A percentile compares a stretch with the other conserved stretches of the same genome.
phyloP scores from a whole-genome alignment of 2,888 invertebrate species.

The Thera britannica region DNA sequence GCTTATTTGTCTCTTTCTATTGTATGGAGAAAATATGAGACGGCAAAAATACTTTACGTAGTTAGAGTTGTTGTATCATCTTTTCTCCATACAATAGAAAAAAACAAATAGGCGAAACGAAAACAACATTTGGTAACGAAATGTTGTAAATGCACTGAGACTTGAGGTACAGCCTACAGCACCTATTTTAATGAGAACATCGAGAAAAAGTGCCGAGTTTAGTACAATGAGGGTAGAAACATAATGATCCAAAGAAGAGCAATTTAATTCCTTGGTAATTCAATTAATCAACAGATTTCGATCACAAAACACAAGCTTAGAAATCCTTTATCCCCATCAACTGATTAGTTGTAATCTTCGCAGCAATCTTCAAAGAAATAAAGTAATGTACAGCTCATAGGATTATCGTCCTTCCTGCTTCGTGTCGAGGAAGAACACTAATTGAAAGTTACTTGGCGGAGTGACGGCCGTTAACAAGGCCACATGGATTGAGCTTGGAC shows the following conservation, averaged over 20 bases:
- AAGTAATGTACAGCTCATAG: conserved; percentile 27
- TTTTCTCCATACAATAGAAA: too few species aligned
- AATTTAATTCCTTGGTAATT: not conserved
- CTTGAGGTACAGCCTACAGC: too few species aligned
- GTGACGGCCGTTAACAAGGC: conserved; percentile 60
- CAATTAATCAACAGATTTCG: conserved; percentile 1
- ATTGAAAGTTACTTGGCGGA: conserved; percentile 64
- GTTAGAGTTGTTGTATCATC: too few species aligned
- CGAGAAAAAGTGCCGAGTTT: too few species aligned
- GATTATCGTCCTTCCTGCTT: conserved; percentile 37
- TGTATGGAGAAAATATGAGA: too few species aligned
- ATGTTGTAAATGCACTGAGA: too few species aligned
- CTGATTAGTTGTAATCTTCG: conserved; percentile 25
- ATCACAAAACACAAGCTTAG: conserved; percentile 12
- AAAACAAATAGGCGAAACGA: too few species aligned
- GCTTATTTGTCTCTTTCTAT: too few species aligned
- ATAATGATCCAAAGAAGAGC: not conserved
- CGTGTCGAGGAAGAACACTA: conserved; percentile 51
- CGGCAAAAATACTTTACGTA: too few species aligned
- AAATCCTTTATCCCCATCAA: conserved; percentile 17
- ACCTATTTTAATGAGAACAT: too few species aligned
- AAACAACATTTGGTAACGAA: too few species aligned
- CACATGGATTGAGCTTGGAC: conserved; percentile 10
- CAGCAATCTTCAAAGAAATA: conserved; percentile 27
- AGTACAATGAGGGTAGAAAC: too few species aligned